Evolutionary conservation across 2,888 invertebrate genomes (phyloP).

Genomic region (Yponomeuta cagnagella): DNA sequence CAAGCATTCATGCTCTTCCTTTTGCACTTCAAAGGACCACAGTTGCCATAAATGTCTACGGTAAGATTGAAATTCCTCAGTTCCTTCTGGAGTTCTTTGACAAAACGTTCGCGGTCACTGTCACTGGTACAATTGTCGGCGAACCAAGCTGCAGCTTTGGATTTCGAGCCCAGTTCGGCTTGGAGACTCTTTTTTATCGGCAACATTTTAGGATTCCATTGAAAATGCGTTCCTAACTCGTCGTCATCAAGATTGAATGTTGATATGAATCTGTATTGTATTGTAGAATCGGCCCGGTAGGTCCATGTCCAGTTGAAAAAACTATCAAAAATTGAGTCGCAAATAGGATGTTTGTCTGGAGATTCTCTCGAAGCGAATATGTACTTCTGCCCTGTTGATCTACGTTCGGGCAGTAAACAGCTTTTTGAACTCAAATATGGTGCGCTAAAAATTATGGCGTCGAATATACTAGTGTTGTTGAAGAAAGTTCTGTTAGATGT

Average conservation of each 20-base stretch:
- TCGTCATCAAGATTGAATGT: constrained; percentile 39
- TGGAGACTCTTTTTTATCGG: constrained; percentile 26
- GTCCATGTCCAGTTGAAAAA: constrained; percentile 69
- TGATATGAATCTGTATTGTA: constrained; percentile 51
- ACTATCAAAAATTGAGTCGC: constrained; percentile 38
- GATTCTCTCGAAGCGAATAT: constrained; percentile 49
- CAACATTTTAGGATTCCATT: constrained; percentile 40
- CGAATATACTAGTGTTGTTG: constrained; percentile 46
- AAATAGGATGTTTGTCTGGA: constrained; percentile 41
- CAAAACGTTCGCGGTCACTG: constrained; percentile 26
- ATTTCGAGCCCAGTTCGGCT: constrained; percentile 35
- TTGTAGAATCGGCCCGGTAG: constrained; percentile 56
- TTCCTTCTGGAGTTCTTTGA: constrained; percentile 49
- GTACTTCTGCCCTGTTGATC: constrained; percentile 47
- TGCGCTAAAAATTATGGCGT: constrained; percentile 51
- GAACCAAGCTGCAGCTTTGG: constrained; percentile 41
- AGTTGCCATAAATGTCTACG: constrained; percentile 70
- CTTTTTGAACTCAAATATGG: constrained; percentile 35
- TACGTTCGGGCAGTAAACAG: constrained; percentile 31
- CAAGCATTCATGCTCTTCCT: constrained; percentile 29
- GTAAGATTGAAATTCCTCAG: constrained; percentile 35
- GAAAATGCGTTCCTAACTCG: constrained; percentile 41
- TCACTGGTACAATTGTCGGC: constrained; percentile 33
- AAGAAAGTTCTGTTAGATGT: constrained; percentile 45
- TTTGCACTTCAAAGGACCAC: constrained; percentile 37